Base-by-base conservation (phyloP, 2,113 vertebrate species). In the Halichoeres trimaculatus region DNA sequence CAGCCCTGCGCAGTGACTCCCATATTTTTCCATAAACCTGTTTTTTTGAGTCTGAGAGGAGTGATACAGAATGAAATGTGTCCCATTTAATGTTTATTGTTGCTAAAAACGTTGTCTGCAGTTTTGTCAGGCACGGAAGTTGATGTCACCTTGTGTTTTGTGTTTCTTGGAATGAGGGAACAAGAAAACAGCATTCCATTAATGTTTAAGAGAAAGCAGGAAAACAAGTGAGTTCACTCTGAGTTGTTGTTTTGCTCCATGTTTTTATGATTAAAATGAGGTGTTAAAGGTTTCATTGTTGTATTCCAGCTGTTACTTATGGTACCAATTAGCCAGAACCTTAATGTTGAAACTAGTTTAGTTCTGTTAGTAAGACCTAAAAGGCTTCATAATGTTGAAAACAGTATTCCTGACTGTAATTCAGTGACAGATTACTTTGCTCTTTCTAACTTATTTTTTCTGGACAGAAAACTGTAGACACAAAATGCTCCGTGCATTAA, bases 191-290 rank as follows among this genome's bases (percentile, higher is more conserved):
- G 45, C 45, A 48, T 59, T 63, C 22, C 22, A 64, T 59, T 35
- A 63, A 74, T 64, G 24, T 78, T 74, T 74, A 47, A 68, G 10
- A 58, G 26, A 41, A 58, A 69, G 16, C 53, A 77, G 30, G 30
- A 52, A 74, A 64, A 53, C 55, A 78, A 41, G 0, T 19, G 19
- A 56, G 22, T 69, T 23, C 35, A 57, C 50, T 19, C 10, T 19
- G n/a, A 14, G 34, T 30, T 56, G 14, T 12, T 12, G 34, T 30
- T 50, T 20, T 30, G 22, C 34, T 40, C 26, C 11, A 26, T 48
- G 30, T 26, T 55, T 22, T 41, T 2, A 14, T 52, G 26, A 56
- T 20, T 45, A 26, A 55, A 73, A 35, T 3, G 13, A 48, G 13
- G 2, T 0, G 41, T 52, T 14, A 11, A 57, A 51, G 6, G 51